A percentile compares a stretch with the other conserved stretches of the same genome.
Conservation (phyloP, 2,113 vertebrate genomes). For the Desmodus rotundus region DNA sequence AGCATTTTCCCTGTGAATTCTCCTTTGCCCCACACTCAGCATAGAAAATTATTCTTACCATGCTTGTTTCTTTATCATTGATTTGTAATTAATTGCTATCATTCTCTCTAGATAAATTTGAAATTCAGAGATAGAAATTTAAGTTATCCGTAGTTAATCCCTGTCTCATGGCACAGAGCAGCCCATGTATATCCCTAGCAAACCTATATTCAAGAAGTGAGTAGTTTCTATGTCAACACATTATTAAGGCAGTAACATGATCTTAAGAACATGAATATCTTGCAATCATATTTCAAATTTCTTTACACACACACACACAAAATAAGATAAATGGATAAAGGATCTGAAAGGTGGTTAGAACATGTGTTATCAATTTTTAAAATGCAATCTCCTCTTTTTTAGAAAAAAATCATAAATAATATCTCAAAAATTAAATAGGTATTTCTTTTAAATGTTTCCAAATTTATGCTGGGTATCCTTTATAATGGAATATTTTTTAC, state of each 20-base stretch:
- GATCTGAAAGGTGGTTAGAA: background rate
- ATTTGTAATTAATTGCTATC: background rate
- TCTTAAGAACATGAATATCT: background rate
- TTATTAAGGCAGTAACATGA: background rate
- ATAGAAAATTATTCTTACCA: background rate
- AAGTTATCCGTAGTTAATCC: background rate
- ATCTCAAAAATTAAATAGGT: background rate
- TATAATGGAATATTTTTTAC: background rate
- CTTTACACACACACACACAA: background rate
- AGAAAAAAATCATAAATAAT: background rate
- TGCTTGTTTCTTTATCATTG: background rate
- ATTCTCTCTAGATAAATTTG: background rate
- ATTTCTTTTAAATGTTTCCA: background rate
- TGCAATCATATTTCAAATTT: background rate
- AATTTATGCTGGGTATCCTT: background rate
- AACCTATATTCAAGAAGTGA: background rate
- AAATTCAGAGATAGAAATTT: background rate
- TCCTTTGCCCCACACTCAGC: background rate
- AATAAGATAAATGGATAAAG: background rate
- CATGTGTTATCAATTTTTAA: background rate
- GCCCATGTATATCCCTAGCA: background rate
- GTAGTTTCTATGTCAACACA: background rate
- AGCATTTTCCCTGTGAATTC: background rate
- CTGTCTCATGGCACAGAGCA: background rate
- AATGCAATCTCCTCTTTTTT: background rate